Conservation (phyloP, 2,797 vertebrate genomes). For the Acanthurus leucopareius region DNA sequence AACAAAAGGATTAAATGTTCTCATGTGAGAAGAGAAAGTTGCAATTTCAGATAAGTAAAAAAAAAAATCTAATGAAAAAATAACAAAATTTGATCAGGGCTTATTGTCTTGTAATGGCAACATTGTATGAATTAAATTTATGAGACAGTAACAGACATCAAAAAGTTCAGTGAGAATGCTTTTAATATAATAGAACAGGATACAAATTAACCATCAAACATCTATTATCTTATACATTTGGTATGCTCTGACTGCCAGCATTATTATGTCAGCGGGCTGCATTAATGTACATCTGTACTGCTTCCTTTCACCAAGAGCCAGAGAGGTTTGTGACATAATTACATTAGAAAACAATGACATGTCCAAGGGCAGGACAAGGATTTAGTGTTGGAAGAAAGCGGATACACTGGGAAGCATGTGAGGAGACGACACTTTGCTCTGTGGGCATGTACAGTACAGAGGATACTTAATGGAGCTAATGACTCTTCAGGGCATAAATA, state of each 20-base stretch:
- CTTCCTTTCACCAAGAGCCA: constrained; percentile 26
- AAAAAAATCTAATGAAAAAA: no score
- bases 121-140: neutral
- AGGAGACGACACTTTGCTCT: constrained; percentile 16
- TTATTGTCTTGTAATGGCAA: neutral
- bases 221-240: neutral
- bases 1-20: neutral
- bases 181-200: neutral
- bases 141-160: neutral
- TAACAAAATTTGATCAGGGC: no score
- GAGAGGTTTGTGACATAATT: constrained; percentile 46
- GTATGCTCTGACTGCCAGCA: neutral
- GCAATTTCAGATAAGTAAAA: neutral
- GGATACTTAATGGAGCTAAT: constrained; percentile 28
- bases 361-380: constrained; percentile 31
- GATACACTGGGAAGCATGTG: constrained; percentile 74
- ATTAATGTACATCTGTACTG: constrained; percentile 1
- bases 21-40: neutral
- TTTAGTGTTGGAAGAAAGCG: constrained; percentile 61
- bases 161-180: neutral
- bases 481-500: constrained; percentile 23
- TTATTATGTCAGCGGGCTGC: neutral
- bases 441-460: constrained; percentile 26
- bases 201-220: neutral
- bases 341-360: constrained; percentile 48